Evolutionary conservation across 92 coral and sea anemone genomes (phyloP).

Genomic region (Epizoanthus stellaris): DNA sequence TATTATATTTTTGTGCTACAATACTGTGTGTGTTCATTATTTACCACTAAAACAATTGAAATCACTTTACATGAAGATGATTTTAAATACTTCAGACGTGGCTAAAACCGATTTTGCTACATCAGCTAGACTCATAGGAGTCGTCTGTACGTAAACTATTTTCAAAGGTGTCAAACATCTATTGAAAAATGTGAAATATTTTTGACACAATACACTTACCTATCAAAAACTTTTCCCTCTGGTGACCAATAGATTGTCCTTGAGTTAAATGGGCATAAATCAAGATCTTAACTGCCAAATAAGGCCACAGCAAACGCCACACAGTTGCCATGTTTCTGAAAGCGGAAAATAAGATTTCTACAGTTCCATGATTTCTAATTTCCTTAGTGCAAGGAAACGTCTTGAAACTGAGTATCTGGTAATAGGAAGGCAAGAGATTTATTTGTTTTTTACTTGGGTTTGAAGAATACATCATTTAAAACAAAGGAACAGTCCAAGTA

Average conservation of each 20-base stretch:
- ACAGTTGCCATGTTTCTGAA: slow-evolving; percentile 22
- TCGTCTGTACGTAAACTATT: too few species aligned
- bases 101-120: too few species aligned
- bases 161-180: neutral
- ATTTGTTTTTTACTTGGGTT: too few species aligned
- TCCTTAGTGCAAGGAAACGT: neutral
- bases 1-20: too few species aligned
- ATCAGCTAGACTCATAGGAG: too few species aligned
- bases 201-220: slow-evolving; percentile 5
- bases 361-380: neutral
- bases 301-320: neutral
- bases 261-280: neutral
- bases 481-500: too few species aligned
- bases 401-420: neutral
- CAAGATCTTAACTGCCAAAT: neutral
- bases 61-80: too few species aligned
- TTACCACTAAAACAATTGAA: too few species aligned
- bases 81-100: too few species aligned
- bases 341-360: neutral
- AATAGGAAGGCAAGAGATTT: neutral
- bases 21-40: too few species aligned
- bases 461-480: too few species aligned
- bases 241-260: slow-evolving; percentile 3
- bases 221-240: slow-evolving; percentile 23
- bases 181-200: neutral